A percentile compares a stretch with the other conserved stretches of the same genome.
These are phyloP conservation scores for Platysternon megacephalum DNA, from an alignment of 2,113 vertebrate species.

Conservation along the genomic window DNA sequence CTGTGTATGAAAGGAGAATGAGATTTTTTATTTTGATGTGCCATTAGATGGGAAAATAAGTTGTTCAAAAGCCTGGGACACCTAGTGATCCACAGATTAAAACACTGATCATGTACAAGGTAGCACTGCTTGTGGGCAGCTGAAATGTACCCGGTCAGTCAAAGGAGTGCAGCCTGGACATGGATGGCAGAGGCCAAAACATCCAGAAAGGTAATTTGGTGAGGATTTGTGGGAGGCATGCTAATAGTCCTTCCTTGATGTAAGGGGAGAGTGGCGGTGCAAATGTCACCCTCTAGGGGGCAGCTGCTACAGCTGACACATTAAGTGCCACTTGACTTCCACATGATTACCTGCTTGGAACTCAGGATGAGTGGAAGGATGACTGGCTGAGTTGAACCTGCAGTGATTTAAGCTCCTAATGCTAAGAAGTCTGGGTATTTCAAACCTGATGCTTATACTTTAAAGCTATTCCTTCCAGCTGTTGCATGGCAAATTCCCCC, in stretches of 20 bases:
- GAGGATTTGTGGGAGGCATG: neutral
- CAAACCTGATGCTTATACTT: fast-evolving
- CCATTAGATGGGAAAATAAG: neutral
- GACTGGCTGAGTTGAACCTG: neutral
- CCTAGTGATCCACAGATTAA: neutral
- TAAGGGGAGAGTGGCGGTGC: neutral
- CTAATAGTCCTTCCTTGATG: neutral
- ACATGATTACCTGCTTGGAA: neutral
- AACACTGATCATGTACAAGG: fast-evolving
- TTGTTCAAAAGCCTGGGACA: neutral
- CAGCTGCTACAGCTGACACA: neutral
- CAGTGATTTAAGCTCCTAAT: neutral
- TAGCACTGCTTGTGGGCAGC: fast-evolving
- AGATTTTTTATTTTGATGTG: neutral
- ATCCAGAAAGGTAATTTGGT: neutral
- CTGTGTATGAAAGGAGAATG: neutral
- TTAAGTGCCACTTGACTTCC: neutral
- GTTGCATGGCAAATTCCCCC: neutral
- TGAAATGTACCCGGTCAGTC: fast-evolving
- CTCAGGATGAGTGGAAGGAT: neutral
- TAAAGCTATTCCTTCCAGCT: neutral
- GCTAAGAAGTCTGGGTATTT: neutral
- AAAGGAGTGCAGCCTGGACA: neutral
- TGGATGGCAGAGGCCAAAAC: fast-evolving
- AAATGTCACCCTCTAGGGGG: neutral